Conservation (phyloP, 1,140 invertebrate genomes). For the Drosophila paulistorum region DNA sequence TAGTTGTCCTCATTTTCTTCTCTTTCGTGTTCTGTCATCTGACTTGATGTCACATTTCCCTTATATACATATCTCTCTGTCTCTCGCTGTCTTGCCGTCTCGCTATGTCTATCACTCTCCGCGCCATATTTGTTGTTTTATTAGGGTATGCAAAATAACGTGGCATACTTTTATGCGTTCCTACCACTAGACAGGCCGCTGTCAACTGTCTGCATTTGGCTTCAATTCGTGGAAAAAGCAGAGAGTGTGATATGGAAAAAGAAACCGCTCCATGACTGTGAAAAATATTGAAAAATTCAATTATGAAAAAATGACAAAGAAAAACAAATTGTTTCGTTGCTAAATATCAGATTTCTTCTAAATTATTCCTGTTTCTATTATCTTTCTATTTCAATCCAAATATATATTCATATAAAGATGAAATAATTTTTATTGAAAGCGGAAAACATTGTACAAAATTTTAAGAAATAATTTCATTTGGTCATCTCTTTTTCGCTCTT, state of each 20-base stretch:
- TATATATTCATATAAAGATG: no score
- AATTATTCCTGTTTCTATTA: neutral
- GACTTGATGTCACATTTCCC: neutral
- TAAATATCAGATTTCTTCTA: neutral
- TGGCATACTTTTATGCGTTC: constrained; percentile 51
- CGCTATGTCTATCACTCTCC: neutral
- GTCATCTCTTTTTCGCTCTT: neutral
- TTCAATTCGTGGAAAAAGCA: neutral
- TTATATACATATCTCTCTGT: neutral
- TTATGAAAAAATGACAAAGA: neutral
- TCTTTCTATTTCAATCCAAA: neutral
- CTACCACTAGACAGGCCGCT: neutral
- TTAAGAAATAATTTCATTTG: no score
- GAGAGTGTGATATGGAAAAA: neutral
- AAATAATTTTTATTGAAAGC: no score
- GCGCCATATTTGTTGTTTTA: constrained; percentile 11
- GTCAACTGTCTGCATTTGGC: neutral
- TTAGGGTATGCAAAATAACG: constrained; percentile 42
- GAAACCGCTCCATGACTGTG: neutral
- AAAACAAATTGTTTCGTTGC: neutral
- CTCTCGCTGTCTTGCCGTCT: constrained; percentile 19
- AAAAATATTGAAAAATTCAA: constrained; percentile 7
- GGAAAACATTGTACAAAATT: no score
- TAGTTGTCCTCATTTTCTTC: neutral
- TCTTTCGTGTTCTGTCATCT: neutral